A percentile compares a stretch with the other conserved stretches of the same genome.
These are phyloP conservation scores for Zelostemma sp. DNA, from an alignment of 1,140 invertebrate genomes.

Conservation along the genomic window DNA sequence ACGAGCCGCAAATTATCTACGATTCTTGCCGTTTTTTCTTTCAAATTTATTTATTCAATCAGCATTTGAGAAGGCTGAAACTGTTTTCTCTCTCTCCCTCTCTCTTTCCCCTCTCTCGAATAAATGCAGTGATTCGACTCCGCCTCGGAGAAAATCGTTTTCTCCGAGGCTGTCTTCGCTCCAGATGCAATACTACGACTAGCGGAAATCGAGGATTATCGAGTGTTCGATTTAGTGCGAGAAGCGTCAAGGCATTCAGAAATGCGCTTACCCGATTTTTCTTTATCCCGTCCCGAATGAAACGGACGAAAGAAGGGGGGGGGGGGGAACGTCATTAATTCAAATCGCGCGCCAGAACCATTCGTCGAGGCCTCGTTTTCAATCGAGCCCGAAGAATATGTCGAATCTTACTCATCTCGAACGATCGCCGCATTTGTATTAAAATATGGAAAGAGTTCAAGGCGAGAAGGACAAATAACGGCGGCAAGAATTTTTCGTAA, in stretches of 20 bases:
- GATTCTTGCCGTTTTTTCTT: too few species aligned
- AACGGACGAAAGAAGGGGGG: slow-evolving; percentile 9
- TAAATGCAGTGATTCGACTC: slow-evolving; percentile 46
- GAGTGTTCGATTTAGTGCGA: slow-evolving; percentile 47
- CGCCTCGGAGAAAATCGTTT: slow-evolving; percentile 42
- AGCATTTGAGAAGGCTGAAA: slow-evolving; percentile 33
- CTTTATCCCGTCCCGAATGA: slow-evolving; percentile 36
- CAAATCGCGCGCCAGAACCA: not conserved
- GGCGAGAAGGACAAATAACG: not conserved
- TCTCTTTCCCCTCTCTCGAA: too few species aligned
- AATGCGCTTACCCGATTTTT: slow-evolving; percentile 30
- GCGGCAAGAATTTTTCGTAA: slow-evolving; percentile 42
- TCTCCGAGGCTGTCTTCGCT: slow-evolving; percentile 32
- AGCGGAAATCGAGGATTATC: slow-evolving; percentile 48
- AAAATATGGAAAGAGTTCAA: not conserved
- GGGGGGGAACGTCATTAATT: slow-evolving; percentile 27
- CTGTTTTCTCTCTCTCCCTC: slow-evolving; percentile 43
- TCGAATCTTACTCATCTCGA: not conserved
- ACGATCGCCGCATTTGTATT: not conserved
- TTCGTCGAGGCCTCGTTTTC: too few species aligned
- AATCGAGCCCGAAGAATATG: not conserved
- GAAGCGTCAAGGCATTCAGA: slow-evolving; percentile 31
- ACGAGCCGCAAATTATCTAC: too few species aligned
- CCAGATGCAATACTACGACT: slow-evolving; percentile 41
- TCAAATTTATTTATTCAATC: slow-evolving; percentile 49